Conservation (phyloP, 1,140 invertebrate species). For the Diploscapter pachys region DNA sequence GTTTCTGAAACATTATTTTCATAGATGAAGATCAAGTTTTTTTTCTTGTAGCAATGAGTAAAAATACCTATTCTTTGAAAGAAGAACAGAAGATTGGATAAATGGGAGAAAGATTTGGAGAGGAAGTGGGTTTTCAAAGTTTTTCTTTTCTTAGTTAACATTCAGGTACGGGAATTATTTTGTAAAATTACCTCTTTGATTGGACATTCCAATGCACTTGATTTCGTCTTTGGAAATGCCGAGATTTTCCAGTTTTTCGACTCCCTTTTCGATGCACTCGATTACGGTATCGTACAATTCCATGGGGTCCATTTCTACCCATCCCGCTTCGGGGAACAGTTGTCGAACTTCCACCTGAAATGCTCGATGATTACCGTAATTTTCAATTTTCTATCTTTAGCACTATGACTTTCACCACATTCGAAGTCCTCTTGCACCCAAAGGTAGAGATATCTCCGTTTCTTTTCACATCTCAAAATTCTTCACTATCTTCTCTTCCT, state of each 20-base stretch:
- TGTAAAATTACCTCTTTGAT: constrained; percentile 66
- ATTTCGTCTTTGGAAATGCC: constrained; percentile 59
- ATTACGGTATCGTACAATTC: constrained; percentile 76
- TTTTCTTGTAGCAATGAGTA: background rate
- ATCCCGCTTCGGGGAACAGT: constrained; percentile 63
- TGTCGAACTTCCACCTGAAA: constrained; percentile 71
- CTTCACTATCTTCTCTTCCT: too few species aligned
- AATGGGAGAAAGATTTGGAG: too few species aligned
- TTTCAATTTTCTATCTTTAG: too few species aligned
- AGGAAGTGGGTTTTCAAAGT: too few species aligned
- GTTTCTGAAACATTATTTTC: constrained; percentile 71
- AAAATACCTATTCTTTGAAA: background rate
- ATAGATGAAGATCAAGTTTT: constrained; percentile 2
- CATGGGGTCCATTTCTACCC: constrained; percentile 88
- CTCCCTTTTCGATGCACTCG: constrained; percentile 70
- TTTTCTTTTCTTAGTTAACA: constrained; percentile 1
- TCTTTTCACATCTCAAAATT: too few species aligned
- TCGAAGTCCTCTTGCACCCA: too few species aligned
- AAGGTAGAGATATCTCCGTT: too few species aligned
- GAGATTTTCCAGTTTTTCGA: constrained; percentile 61
- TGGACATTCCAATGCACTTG: constrained; percentile 75
- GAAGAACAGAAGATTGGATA: too few species aligned
- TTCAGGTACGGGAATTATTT: background rate
- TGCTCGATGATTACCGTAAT: background rate
- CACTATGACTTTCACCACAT: too few species aligned